Evolutionary conservation across 2,113 vertebrate genomes (phyloP), one percentile per base, ranked within the genome.

Genomic region (Hippocampus guttulatus): DNA sequence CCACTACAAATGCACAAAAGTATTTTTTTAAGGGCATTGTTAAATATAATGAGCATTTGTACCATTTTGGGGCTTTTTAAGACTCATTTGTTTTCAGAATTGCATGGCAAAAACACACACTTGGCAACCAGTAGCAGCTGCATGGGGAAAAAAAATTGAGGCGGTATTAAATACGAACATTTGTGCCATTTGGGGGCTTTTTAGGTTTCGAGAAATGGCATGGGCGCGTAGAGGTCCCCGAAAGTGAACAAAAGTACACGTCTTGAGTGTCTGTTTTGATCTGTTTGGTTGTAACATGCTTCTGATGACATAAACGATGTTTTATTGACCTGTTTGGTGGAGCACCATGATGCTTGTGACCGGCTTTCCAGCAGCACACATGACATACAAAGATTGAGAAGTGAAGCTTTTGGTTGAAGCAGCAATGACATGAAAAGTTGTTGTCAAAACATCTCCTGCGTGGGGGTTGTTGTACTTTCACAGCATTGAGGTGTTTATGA

Each of bases 401-500:
- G 27, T 33, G 15, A 33, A 23, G 63, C 40, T 64, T 62, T 64
- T 41, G 40, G 21, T 61, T 60, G 3, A 15, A 61, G 27, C 58
- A 33, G 15, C 27, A 61, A 61, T 33, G 33, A 61, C 58, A 61
- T 16, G 7, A 61, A 61, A 18, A 33, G 58, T 33, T 27, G 57
- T 60, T 60, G 25, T 16, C 41, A n/a, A 60, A 64, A 41, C 8
- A 30, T 64, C 20, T 64, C 58, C 54, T 6, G 6, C 58, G 8
- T 3, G 27, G 27, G 27, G 5, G 5, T 14, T 16, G 38, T 38
- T 40, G 30, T 62, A 64, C 38, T 11, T 43, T 64, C 40, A 58
- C 27, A 61, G 58, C 27, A 43, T 64, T 64, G 63, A 64, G 63
- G 62, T 43, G 38, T 45, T 64, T 25, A 40, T 41, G 40, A 64